Evolutionary conservation across 2,888 invertebrate genomes (phyloP), one percentile per base, ranked within the genome.

Genomic region (Theretra japonica): DNA sequence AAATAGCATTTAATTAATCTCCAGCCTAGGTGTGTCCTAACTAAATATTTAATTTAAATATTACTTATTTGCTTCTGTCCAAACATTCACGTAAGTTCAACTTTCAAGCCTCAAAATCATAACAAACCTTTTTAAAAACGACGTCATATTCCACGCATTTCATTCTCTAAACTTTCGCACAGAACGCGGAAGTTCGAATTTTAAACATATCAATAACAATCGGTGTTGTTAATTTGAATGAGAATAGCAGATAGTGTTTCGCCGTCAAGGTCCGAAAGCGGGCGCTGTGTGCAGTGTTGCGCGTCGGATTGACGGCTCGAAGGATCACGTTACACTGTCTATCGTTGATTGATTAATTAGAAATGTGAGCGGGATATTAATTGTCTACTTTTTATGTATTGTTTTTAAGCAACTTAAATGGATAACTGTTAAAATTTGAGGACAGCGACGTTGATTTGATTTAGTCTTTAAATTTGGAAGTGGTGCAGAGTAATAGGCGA

Each of bases 221-320:
- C 41, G 33, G 7, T 65, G 59, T 59, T 58, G 19, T 58, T 23
- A 57, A 62, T 21, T 19, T 57, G 17, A 60, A 72, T 70, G 21
- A 60, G 56, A 48, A 71, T 72, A 53, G 30, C 69, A 72, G 80
- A 85, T 86, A 80, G 77, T 74, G 85, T 87, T 89, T 88, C 84
- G 86, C 82, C 73, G 78, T 85, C 87, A 87, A 88, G 86, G 85
- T 80, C 80, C 77, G 76, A 74, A 77, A 80, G 80, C 72, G 79
- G 76, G 75, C 71, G 76, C 76, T 78, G 83, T 75, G 78, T 75
- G 78, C 79, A 78, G 77, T 79, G 82, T 73, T 79, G 82, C 81
- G 82, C 78, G 76, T 77, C 81, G 76, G 77, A 78, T 79, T 77
- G 84, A 72, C 73, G 90, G 84, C 88, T 69, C 65, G 41, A 70